Evolutionary conservation across 1,140 invertebrate species (phyloP), one percentile per base, ranked within the genome.

Genomic region (Drosophila cardini): DNA sequence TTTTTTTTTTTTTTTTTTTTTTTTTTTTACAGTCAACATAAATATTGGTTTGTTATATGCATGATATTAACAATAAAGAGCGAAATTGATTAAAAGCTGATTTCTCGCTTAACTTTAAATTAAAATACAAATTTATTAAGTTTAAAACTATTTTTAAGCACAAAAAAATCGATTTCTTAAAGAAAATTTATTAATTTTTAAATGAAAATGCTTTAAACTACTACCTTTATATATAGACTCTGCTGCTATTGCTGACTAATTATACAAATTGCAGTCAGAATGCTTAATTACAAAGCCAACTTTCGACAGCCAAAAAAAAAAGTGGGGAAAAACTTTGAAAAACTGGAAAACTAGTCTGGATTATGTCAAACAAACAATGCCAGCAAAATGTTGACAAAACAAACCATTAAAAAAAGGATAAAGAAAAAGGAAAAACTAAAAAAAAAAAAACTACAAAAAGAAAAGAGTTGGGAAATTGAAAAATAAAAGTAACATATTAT

Each of bases 401-500:
- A 77, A 80, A 65, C 63, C 68, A 72, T 73, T 68, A 65, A 56
- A 72, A 34, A 64, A 40, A 45, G 21, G 40, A n/a, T n/a, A n/a
- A n/a, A n/a, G 45, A 30, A 13, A 43, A 36, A 64, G 45, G 48
- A 58, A 13, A 32, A 18, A 55, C n/a, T 10, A 8, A 11, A 1
- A 46, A 4, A 16, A 18, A 52, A 46, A 46, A 11, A 50, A 9
- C 16, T 53, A 40, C 30, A 72, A 74, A 72, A 74, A 73, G n/a
- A 74, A 72, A 74, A 32, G 68, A 71, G 63, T 80, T 76, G 61
- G 72, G 61, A 76, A 91, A 91, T 91, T 89, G 82, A 84, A 90
- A 90, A 90, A 90, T 89, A 90, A 90, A 90, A 90, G 85, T 90
- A 56, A 80, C 73, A 70, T 76, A 80, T 80, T 80, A 81, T n/a